Conservation (phyloP, 2,797 vertebrate genomes). For the Xyrichtys novacula region DNA sequence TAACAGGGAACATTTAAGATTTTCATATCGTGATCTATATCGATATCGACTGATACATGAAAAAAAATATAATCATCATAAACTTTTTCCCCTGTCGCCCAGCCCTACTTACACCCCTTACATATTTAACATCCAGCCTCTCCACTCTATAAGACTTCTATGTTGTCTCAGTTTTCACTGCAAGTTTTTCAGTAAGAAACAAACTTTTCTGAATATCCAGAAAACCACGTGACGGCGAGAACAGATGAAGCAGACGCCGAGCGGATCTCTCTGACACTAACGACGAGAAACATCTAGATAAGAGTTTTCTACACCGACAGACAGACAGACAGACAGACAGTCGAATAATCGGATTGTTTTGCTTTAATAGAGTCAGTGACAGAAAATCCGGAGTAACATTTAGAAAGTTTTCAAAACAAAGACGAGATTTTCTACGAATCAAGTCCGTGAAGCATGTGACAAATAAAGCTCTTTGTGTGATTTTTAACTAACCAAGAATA, state of each 20-base stretch:
- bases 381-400: background rate
- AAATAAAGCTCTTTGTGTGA: background rate
- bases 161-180: too few species aligned
- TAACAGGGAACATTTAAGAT: too few species aligned
- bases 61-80: too few species aligned
- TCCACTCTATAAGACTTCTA: too few species aligned
- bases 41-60: too few species aligned
- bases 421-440: background rate
- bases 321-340: background rate
- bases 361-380: background rate
- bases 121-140: too few species aligned
- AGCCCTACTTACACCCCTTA: too few species aligned
- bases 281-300: background rate
- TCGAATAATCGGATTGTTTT: too few species aligned
- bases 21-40: too few species aligned
- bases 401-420: background rate
- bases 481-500: background rate
- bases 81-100: too few species aligned
- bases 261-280: background rate
- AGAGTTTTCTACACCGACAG: background rate
- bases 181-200: background rate
- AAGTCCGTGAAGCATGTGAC: background rate
- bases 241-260: background rate
- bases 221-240: background rate
- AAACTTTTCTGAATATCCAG: background rate